Percentiles rank a stretch among this genome's conserved stretches.
phyloP scores from a whole-genome alignment of 1,140 invertebrate species.

The Globodera rostochiensis region DNA sequence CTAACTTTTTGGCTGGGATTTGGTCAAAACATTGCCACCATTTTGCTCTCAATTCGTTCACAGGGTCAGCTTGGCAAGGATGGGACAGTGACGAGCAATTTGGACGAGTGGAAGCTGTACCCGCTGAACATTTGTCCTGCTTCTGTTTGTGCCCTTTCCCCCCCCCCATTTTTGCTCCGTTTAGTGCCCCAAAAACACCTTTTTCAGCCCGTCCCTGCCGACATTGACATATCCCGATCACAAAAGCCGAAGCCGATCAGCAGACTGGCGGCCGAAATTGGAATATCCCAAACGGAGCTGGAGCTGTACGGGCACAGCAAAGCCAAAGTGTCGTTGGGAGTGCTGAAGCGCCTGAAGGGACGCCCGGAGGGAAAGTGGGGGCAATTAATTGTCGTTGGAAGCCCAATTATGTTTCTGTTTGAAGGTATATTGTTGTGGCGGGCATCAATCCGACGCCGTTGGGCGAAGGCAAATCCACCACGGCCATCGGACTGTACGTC shows the following conservation, averaged over 20 bases:
- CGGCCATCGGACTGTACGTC: conserved; percentile 79
- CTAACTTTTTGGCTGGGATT: not conserved
- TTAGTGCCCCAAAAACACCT: not conserved
- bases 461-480: conserved; percentile 95
- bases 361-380: conserved; percentile 80
- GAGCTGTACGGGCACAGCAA: conserved; percentile 90
- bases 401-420: conserved; percentile 72
- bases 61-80: not conserved
- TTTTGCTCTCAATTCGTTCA: no score
- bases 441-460: conserved; percentile 94
- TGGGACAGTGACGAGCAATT: not conserved
- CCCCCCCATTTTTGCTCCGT: not conserved
- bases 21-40: no score
- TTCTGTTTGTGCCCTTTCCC: not conserved
- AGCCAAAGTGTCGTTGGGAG: conserved; percentile 85
- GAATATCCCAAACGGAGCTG: conserved; percentile 79
- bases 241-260: conserved; percentile 59
- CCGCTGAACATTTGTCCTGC: conserved; percentile 6
- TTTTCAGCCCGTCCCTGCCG: conserved; percentile 55
- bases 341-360: conserved; percentile 77
- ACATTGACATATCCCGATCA: conserved; percentile 58
- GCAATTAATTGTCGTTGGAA: not conserved
- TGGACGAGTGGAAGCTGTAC: conserved; percentile 28
- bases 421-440: conserved; percentile 39
- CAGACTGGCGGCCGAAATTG: conserved; percentile 80